Conservation (phyloP, 1,140 invertebrate genomes). For the Cotesia glomerata region DNA sequence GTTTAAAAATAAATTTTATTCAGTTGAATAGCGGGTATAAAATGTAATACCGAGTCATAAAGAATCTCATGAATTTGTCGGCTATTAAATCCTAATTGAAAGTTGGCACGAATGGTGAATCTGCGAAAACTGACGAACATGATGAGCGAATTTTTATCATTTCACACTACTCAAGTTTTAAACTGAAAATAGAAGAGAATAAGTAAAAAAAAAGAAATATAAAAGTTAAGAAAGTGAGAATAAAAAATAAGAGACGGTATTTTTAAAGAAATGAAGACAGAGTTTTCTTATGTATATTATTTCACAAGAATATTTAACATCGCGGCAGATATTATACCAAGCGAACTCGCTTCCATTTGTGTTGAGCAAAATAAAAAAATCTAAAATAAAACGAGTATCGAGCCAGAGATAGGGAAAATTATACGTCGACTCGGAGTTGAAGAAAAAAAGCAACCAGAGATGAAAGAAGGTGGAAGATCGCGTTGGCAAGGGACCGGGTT, state of each 20-base stretch:
- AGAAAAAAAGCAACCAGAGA: slow-evolving; percentile 6
- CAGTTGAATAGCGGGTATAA: neutral
- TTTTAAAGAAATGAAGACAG: no score
- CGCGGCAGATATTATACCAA: no score
- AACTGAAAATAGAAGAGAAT: slow-evolving; percentile 1
- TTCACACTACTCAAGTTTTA: slow-evolving; percentile 5
- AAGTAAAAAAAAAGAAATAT: neutral
- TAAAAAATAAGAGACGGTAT: no score
- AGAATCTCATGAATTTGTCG: slow-evolving; percentile 7
- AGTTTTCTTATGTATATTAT: no score
- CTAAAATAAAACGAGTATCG: neutral
- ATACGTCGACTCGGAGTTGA: neutral
- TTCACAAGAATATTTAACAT: no score
- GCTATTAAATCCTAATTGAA: slow-evolving; percentile 13
- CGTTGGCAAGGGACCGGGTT: slow-evolving; percentile 8
- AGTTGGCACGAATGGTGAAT: slow-evolving; percentile 6
- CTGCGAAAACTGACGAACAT: slow-evolving; percentile 9
- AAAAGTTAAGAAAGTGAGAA: no score
- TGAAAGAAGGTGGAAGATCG: slow-evolving; percentile 1
- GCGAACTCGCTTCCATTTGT: no score
- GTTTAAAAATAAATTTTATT: neutral
- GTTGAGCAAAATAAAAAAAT: neutral
- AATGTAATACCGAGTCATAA: slow-evolving; percentile 1
- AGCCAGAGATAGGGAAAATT: neutral
- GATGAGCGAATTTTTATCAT: slow-evolving; percentile 8